Evolutionary conservation across 2,113 vertebrate genomes (phyloP), one percentile per base, ranked within the genome.

Genomic region (Sander vitreus): DNA sequence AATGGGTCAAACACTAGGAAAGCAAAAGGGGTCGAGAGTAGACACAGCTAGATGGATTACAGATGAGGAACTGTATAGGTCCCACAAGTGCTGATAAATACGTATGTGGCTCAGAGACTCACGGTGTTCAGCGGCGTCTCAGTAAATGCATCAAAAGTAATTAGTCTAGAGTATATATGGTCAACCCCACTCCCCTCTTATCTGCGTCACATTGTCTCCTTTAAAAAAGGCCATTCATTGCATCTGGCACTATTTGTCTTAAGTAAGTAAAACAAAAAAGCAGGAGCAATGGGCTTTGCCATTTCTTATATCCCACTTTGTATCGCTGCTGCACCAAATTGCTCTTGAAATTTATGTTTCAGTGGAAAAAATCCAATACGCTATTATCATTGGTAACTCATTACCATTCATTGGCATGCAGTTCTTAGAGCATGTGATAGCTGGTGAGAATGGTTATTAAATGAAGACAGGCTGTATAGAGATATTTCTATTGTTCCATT

Each of bases 1-100:
- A 91, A 93, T 88, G 87, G 94, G 94, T 96, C 94, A 95, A 92
- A 93, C 88, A 88, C 74, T 76, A 67, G 91, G 80, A 91, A 92
- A 93, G 91, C 87, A 88, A 85, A 85, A 64, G 69, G 78, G 90
- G 89, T 86, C 84, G 73, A 77, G 81, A 73, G 91, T 16, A 90
- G 91, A 93, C 92, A 92, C 92, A 89, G 89, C 85, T 85, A 91
- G 91, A 93, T 93, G 92, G 93, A 93, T 93, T 92, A 89, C 93
- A 88, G 85, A 83, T 74, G 73, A 78, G 82, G 69, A 91, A 88
- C 88, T 92, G 91, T 91, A 93, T 88, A 75, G 90, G 88, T 92
- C 87, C 92, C 88, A 76, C 88, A 84, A 90, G 91, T 83, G 87
- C 87, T 94, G 93, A 95, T 94, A 93, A 93, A 93, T 94, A 92